A percentile compares a stretch with the other conserved stretches of the same genome.
phyloP scores from a whole-genome alignment of 2,797 vertebrate species.

The Sebastolobus alascanus region DNA sequence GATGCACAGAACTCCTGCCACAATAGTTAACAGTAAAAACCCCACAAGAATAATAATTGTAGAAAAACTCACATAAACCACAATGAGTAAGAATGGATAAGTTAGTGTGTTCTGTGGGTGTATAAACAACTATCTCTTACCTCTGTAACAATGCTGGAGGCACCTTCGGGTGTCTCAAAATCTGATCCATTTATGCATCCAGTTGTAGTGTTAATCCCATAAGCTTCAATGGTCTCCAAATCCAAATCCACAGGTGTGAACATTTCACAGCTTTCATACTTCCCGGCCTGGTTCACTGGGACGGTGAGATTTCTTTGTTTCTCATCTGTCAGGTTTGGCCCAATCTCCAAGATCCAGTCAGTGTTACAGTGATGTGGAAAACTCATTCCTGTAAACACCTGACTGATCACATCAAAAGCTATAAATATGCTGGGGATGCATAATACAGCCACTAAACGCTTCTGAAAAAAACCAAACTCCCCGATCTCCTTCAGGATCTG shows the following conservation, averaged over 20 bases:
- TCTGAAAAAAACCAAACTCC: conserved; percentile 90
- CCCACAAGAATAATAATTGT: background rate
- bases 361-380: conserved; percentile 89
- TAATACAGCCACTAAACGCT: conserved; percentile 80
- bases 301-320: conserved; percentile 86
- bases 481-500: conserved; percentile 85
- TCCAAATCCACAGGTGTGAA: conserved; percentile 86
- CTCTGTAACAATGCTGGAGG: conserved; percentile 78
- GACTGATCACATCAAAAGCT: conserved; percentile 87
- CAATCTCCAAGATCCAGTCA: conserved; percentile 85
- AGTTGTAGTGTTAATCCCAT: conserved; percentile 85
- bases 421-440: conserved; percentile 79
- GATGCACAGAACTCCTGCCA: background rate
- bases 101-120: background rate
- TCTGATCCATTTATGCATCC: conserved; percentile 84
- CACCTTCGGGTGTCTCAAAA: conserved; percentile 76
- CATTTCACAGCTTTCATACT: conserved; percentile 88
- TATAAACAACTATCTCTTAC: conserved; percentile 51
- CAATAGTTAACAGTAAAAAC: background rate
- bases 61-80: background rate
- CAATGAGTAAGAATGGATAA: background rate
- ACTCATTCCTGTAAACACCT: conserved; percentile 85
- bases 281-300: conserved; percentile 76
- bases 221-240: conserved; percentile 81
- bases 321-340: conserved; percentile 85